phyloP scores from a whole-genome alignment of 2,888 invertebrate species.

The Campoletis raptor region DNA sequence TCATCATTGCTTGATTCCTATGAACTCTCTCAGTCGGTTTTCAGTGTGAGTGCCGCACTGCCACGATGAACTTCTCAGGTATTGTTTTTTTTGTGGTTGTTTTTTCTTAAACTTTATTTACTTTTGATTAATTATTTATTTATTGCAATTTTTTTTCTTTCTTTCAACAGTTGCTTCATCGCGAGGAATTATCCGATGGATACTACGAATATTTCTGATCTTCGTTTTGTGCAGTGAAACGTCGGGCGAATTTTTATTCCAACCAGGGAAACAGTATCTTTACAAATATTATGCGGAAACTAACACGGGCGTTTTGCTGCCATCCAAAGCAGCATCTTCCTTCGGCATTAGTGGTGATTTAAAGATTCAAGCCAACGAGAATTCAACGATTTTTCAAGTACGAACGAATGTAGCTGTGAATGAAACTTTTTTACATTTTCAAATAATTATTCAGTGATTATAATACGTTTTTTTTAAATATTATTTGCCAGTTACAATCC shows the following conservation, averaged over 20 bases:
- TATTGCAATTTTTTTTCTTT: constrained; percentile 10
- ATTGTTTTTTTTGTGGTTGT: constrained; percentile 57
- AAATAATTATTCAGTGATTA: neutral
- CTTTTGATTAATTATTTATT: constrained; percentile 46
- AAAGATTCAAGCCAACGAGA: constrained; percentile 75
- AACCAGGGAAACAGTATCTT: constrained; percentile 78
- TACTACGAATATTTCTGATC: constrained; percentile 22
- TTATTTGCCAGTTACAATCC: constrained; percentile 75
- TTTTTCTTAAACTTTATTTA: constrained; percentile 11
- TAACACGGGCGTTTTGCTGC: constrained; percentile 80
- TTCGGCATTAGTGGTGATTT: constrained; percentile 80
- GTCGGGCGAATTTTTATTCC: constrained; percentile 75
- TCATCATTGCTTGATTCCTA: constrained; percentile 81
- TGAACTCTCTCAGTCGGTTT: constrained; percentile 79
- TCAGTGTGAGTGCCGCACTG: constrained; percentile 76
- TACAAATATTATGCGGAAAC: constrained; percentile 81
- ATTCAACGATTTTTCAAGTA: constrained; percentile 79
- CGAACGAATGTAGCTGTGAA: neutral
- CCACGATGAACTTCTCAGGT: constrained; percentile 81
- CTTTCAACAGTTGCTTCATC: constrained; percentile 33
- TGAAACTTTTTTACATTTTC: neutral
- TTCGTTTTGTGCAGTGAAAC: constrained; percentile 43
- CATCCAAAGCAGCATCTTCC: constrained; percentile 80
- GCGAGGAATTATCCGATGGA: constrained; percentile 19
- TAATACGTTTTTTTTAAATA: neutral